phyloP scores from a whole-genome alignment of 2,888 invertebrate species.

The Limulus polyphemus region DNA sequence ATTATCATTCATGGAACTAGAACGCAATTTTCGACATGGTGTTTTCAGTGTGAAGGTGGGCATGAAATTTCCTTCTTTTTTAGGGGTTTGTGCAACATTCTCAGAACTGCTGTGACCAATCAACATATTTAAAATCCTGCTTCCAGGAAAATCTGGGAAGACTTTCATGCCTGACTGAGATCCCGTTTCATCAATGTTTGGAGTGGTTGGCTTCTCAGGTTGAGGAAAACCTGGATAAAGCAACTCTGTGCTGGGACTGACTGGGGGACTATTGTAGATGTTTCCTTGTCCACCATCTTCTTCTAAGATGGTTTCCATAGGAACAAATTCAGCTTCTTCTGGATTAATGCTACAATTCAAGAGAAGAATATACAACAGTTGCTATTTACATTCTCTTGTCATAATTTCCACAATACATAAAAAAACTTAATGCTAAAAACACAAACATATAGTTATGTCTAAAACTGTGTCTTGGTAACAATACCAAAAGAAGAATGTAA shows the following conservation, averaged over 20 bases:
- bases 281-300: conserved; percentile 18
- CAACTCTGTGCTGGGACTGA: conserved; percentile 20
- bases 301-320: conserved; percentile 22
- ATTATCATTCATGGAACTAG: conserved; percentile 11
- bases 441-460: too few species aligned
- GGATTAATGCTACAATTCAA: conserved; percentile 15
- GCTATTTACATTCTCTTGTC: too few species aligned
- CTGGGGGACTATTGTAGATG: conserved; percentile 22
- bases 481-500: too few species aligned
- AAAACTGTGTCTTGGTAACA: too few species aligned
- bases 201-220: conserved; percentile 8
- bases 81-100: conserved; percentile 14
- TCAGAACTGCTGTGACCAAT: conserved; percentile 19
- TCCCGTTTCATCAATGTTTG: conserved; percentile 10
- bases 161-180: conserved; percentile 18
- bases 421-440: too few species aligned
- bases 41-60: conserved; percentile 16
- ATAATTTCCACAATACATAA: too few species aligned
- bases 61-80: conserved; percentile 16
- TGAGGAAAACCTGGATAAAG: conserved; percentile 13
- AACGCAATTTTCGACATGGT: conserved; percentile 15
- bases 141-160: conserved; percentile 15
- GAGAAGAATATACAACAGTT: too few species aligned
- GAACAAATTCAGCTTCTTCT: conserved; percentile 24
- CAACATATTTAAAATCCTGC: conserved; percentile 21